Base-by-base conservation (phyloP, 2,797 vertebrate species). In the Sebastes iracundus region DNA sequence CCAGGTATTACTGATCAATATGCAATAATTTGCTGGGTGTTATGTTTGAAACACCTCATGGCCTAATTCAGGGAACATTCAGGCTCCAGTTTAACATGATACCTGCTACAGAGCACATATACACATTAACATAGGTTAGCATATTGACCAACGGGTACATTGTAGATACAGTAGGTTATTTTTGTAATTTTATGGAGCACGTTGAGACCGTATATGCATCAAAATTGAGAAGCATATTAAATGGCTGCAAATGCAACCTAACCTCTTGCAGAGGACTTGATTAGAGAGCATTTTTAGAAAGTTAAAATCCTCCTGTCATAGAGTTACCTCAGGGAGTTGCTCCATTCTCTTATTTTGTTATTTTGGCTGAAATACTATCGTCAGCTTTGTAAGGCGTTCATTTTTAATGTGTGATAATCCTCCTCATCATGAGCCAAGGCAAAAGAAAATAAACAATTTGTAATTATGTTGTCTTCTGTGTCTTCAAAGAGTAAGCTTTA, bases 281-380 rank as follows among this genome's bases (percentile, higher is more conserved):
- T 52, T 59, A 28, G 4, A 74, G 25, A 32, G 22, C 3, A 35
- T 35, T 62, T 72, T 53, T 46, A 12, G 7, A 6, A 22, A 56
- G 14, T 28, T 70, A 3, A 64, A 32, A 56, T 60, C 61, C n/a
- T 3, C 30, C 27, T 30, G 28, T 62, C 25, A n/a, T 14, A 13
- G 8, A 62, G n/a, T 33, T 10, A 67, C 35, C 2, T 67, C 11
- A 30, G n/a, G 9, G 49, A 63, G 32, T 25, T 14, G 8, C 53
- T 71, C 22, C 7, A 49, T 68, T n/a, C 20, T 77, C 33, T 82
- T 59, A 78, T 53, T 74, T 61, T 63, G 61, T 71, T 3, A 77
- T 53, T 68, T 53, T 11, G 33, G 4, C 58, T 61, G 16, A 59
- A 53, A 70, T 28, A 38, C 11, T 72, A 32, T 42, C 1, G 3